Percentiles rank a stretch among this genome's conserved stretches.
Conservation (phyloP, 92 coral and sea anemone species). For the Palythoa grandis region DNA sequence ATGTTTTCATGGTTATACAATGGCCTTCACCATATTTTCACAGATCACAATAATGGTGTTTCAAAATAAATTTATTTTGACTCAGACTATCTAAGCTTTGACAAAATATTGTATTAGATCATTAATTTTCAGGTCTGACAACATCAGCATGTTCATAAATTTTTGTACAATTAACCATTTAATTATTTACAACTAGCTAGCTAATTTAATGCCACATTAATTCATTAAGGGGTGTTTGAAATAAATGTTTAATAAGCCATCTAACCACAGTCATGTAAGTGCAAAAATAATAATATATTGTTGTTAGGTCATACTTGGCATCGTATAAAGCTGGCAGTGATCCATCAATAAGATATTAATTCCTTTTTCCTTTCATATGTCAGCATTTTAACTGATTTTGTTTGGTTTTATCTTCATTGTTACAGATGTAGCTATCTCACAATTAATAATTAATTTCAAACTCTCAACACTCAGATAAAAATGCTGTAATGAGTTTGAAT, state of each 20-base stretch:
- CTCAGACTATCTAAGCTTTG: not conserved
- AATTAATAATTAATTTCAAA: constrained; percentile 27
- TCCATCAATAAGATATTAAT: not conserved
- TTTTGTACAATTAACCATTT: not conserved
- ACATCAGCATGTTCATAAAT: not conserved
- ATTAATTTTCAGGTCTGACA: not conserved
- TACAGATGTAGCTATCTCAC: constrained; percentile 19
- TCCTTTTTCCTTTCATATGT: not conserved
- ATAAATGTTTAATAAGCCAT: constrained; percentile 17
- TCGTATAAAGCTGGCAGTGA: not conserved
- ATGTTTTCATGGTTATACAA: not conserved
- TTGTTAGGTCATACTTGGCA: not conserved
- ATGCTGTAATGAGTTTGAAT: constrained; percentile 19
- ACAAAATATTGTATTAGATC: not conserved
- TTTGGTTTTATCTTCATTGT: not conserved
- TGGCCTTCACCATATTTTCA: too few relatives aligned
- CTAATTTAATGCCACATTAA: constrained; percentile 21
- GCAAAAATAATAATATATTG: not conserved
- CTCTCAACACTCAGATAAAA: constrained; percentile 27
- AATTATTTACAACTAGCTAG: constrained; percentile 27
- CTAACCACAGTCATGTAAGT: not conserved
- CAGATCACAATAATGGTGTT: not conserved
- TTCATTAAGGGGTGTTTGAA: constrained; percentile 27
- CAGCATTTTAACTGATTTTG: not conserved
- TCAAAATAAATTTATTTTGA: not conserved